Evolutionary conservation across 2,797 vertebrate genomes (phyloP), one percentile per base, ranked within the genome.

Genomic region (Paratrypauchen microcephalus): DNA sequence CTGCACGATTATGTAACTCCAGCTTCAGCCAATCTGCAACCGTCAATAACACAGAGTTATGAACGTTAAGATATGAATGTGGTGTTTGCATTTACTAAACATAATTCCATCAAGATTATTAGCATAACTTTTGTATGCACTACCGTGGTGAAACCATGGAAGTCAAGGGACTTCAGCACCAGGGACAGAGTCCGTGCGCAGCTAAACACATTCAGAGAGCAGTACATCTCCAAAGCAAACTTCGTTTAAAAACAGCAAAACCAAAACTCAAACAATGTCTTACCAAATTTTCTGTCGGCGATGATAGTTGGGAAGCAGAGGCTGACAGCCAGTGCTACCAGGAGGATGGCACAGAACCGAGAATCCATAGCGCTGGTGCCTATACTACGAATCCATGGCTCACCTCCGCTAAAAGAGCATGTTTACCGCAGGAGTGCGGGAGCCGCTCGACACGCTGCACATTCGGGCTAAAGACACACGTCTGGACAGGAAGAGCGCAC

Each of bases 261-360:
- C 7, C 19, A 24, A 4, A 64, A 26, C 13, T 41, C 15, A 23
- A 41, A n/a, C 16, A 26, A 3, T 11, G 12, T 12, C 93, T 93
- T 85, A 95, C 94, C 94, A 67, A 91, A 93, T 93, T 80, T 94
- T 21, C 81, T 78, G 80, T 92, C 89, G 19, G 88, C 87, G 68
- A 64, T 48, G 28, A 83, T 86, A 79, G 84, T 74, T 77, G 81
- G 68, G 73, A 71, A 80, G 82, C 78, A 86, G 71, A 87, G 83
- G 88, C 83, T 83, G 65, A 67, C 75, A 63, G 84, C 89, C 86
- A 91, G 65, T 24, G 88, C 83, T 54, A 86, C 74, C 72, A 91
- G 4, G 80, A 91, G 71, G 78, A 91, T 24, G 87, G 88, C 82
- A 82, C 85, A 72, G 74, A 81, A 82, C 69, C 24, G 71, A 26